Percentiles rank a stretch among this genome's conserved stretches.
Evolutionary conservation across 2,797 vertebrate genomes (phyloP).

Genomic region (Loris lydekkerianus): DNA sequence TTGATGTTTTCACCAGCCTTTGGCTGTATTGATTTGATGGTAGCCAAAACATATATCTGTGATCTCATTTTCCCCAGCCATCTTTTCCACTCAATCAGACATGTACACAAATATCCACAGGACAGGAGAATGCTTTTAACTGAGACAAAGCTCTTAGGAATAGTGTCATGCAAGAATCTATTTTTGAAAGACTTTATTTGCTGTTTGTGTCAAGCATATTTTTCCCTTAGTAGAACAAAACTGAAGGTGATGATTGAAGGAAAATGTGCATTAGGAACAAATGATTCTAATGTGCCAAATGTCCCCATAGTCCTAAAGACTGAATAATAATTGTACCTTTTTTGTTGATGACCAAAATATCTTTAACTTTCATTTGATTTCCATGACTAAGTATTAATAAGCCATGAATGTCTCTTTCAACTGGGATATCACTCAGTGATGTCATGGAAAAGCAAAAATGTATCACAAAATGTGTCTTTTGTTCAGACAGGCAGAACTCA

Average conservation of each 20-base stretch:
- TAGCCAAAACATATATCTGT: constrained; percentile 95
- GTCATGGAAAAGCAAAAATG: constrained; percentile 85
- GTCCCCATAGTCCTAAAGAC: constrained; percentile 89
- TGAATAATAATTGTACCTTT: constrained; percentile 84
- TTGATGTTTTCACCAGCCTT: constrained; percentile 95
- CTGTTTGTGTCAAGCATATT: neutral
- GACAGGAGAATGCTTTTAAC: constrained; percentile 90
- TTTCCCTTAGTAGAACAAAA: constrained; percentile 85
- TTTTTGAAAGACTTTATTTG: constrained; percentile 87
- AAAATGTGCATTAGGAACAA: constrained; percentile 81
- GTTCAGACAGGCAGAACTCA: neutral
- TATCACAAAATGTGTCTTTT: constrained; percentile 43
- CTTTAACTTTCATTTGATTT: constrained; percentile 90
- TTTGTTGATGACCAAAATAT: constrained; percentile 82
- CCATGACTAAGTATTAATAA: constrained; percentile 89
- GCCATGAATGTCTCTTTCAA: constrained; percentile 88
- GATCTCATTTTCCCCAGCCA: constrained; percentile 90
- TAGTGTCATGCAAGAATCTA: constrained; percentile 89
- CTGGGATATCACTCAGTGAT: constrained; percentile 88
- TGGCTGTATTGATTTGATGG: constrained; percentile 94
- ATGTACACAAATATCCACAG: constrained; percentile 85
- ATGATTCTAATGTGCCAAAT: constrained; percentile 81
- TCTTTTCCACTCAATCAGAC: constrained; percentile 91
- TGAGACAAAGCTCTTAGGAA: constrained; percentile 88
- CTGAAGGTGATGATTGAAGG: constrained; percentile 86